Conservation (phyloP, 2,888 invertebrate species). For the Sicus ferrugineus region DNA sequence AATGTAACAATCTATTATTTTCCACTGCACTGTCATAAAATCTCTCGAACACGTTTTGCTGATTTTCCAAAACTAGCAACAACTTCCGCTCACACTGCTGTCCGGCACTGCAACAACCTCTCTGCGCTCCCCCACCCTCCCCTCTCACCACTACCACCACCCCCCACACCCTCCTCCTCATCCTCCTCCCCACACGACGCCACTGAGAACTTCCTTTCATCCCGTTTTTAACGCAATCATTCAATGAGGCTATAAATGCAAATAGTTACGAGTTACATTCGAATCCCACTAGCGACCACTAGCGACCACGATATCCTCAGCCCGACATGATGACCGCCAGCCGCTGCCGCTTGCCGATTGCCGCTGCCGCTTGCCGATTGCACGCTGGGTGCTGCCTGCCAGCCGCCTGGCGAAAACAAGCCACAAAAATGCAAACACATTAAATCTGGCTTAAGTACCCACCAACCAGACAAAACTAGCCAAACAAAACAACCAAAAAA, state of each 20-base stretch:
- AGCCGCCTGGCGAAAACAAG: conserved; percentile 1
- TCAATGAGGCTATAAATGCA: neutral
- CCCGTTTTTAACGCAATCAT: neutral
- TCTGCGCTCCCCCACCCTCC: neutral
- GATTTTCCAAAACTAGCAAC: conserved; percentile 14
- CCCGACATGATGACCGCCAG: conserved; percentile 9
- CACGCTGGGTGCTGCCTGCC: conserved; percentile 20
- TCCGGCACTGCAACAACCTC: neutral
- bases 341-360: neutral
- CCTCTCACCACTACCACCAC: neutral
- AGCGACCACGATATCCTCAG: conserved; percentile 27
- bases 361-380: neutral
- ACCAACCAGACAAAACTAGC: neutral
- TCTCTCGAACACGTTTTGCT: neutral
- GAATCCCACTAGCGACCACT: conserved; percentile 29
- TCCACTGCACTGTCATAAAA: neutral
- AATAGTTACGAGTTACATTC: neutral
- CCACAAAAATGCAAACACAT: conserved; percentile 20
- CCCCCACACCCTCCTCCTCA: neutral
- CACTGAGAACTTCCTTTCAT: neutral
- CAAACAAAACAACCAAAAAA: neutral
- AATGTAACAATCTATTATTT: neutral
- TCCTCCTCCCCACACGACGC: neutral
- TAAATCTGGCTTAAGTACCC: conserved; percentile 20
- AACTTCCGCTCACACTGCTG: conserved; percentile 5